These are phyloP conservation scores for Salminus brasiliensis DNA, from an alignment of 2,113 vertebrate genomes.

Conservation along the genomic window DNA sequence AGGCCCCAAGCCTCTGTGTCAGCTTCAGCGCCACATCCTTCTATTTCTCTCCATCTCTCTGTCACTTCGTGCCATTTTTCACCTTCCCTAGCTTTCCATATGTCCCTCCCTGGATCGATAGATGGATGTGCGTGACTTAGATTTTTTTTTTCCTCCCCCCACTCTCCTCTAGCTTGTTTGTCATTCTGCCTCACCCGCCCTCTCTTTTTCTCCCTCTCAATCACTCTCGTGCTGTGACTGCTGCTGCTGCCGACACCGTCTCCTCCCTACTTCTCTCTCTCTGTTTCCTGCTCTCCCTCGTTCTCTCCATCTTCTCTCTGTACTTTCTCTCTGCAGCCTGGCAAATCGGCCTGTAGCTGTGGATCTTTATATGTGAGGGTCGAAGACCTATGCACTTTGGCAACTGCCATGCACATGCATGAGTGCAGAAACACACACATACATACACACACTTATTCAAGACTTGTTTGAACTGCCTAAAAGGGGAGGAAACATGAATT, in stretches of 20 bases:
- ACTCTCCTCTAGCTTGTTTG: constrained; percentile 28
- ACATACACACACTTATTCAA: background rate
- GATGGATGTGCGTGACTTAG: constrained; percentile 38
- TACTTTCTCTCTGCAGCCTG: constrained; percentile 16
- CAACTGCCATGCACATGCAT: background rate
- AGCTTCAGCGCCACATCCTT: constrained; percentile 11
- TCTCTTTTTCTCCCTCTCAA: constrained; percentile 30
- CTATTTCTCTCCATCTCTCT: constrained; percentile 28
- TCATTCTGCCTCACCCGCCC: constrained; percentile 27
- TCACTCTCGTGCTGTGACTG: constrained; percentile 32
- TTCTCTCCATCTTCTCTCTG: constrained; percentile 45
- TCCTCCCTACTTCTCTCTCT: constrained; percentile 15
- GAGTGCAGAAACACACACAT: background rate
- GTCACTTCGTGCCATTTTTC: constrained; percentile 34
- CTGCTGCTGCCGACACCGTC: background rate
- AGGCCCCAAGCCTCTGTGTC: constrained; percentile 28
- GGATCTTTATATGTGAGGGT: background rate
- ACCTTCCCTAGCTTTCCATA: constrained; percentile 14
- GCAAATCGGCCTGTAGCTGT: constrained; percentile 1
- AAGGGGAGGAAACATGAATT: background rate
- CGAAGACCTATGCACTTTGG: background rate
- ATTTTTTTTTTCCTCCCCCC: background rate
- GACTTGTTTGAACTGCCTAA: background rate
- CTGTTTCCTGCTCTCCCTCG: constrained; percentile 2
- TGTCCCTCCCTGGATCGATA: constrained; percentile 42